Evolutionary conservation across 2,113 vertebrate species (phyloP).

Genomic region (Corynorhinus townsendii): DNA sequence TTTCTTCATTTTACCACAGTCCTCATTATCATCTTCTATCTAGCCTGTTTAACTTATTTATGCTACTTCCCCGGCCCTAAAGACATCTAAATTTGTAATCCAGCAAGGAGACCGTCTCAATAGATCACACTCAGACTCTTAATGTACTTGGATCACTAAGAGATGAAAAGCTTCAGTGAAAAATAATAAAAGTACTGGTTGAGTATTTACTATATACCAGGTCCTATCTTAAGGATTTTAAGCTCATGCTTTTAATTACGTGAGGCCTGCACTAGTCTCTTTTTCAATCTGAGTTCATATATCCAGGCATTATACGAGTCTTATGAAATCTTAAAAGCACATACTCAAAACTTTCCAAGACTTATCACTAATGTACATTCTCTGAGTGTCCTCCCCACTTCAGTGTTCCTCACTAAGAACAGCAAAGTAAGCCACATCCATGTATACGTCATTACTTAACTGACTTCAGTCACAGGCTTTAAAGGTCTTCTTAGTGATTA

Average conservation of each 20-base stretch:
- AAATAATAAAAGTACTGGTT: neutral
- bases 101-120: neutral
- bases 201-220: neutral
- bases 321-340: neutral
- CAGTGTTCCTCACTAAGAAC: neutral
- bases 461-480: neutral
- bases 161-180: neutral
- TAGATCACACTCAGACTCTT: neutral
- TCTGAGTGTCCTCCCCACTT: neutral
- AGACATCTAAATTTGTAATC: neutral
- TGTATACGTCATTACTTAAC: neutral
- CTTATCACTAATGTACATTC: neutral
- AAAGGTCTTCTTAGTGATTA: slow-evolving; percentile 4
- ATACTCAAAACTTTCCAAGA: neutral
- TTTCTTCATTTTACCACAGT: neutral
- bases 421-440: neutral
- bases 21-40: neutral
- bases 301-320: neutral
- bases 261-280: neutral
- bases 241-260: neutral
- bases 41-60: slow-evolving; percentile 1
- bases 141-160: neutral
- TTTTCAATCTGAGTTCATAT: neutral
- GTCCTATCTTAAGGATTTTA: neutral
- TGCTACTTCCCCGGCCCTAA: neutral